Evolutionary conservation across 2,888 invertebrate species (phyloP), one percentile per base, ranked within the genome.

Genomic region (Sepioteuthis lessoniana): DNA sequence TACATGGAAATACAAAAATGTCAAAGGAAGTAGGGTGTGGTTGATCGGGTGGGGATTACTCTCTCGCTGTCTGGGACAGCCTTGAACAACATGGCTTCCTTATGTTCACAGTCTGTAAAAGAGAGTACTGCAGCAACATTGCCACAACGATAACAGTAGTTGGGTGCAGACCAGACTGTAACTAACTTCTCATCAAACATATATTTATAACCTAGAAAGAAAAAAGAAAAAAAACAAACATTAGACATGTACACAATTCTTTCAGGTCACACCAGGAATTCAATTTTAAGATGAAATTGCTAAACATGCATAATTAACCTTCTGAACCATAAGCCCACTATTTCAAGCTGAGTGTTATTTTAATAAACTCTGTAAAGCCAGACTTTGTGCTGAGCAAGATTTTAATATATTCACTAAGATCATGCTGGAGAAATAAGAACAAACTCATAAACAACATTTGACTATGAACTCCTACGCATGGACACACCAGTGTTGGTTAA

Each of bases 131-230:
- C 99, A 10, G 99, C 99, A 94, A 99, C 98, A 97, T 99, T 99
- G 93, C 99, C 99, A 97, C 99, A 99, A 47, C 99, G 98, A 97
- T 99, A 99, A 97, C 99, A 99, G 97, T 99, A 99, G 97, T 99
- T 99, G 10, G 99, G 99, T 13, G 99, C 99, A 35, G 99, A 99
- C 97, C 99, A 99, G 3, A 99, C 99, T 0, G 99, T 99, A 76
- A 99, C 99, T 96, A 99, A 97, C 97, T 98, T 98, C 96, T 99
- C 98, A 97, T 99, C 98, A 97, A 99, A 99, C 99, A 99, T 99
- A 97, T 99, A 99, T 97, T 99, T 99, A 97, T 98, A 99, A 95
- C 99, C 99, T 98, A 97, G 42, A 93, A 21, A 55, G 28, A 46
- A 76, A 91, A n/a, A 42, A 2, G 25, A 90, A 90, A 90, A 90